phyloP scores from a whole-genome alignment of 2,797 vertebrate species.

The Bovichtus diacanthus region DNA sequence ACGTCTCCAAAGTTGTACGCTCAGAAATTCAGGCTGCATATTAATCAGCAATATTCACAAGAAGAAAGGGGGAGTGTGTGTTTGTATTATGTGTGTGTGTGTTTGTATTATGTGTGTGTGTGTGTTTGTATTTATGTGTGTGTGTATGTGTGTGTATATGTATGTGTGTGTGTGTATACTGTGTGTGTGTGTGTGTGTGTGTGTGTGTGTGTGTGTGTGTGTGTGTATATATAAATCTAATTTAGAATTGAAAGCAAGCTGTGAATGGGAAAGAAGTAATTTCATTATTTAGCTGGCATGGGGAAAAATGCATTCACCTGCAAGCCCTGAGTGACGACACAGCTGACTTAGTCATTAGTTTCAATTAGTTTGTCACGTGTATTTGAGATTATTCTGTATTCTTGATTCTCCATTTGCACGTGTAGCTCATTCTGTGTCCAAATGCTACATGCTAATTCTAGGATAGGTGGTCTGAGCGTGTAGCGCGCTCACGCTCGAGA shows the following conservation, averaged over 20 bases:
- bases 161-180: no score
- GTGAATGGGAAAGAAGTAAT: constrained; percentile 18
- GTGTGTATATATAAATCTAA: no score
- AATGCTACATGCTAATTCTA: neutral
- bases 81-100: no score
- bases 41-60: constrained; percentile 28
- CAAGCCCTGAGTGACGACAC: neutral
- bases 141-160: no score
- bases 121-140: no score
- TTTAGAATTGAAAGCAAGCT: constrained; percentile 32
- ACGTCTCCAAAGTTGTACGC: constrained; percentile 7
- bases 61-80: no score
- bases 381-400: neutral
- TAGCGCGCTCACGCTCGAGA: neutral
- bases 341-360: neutral
- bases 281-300: constrained; percentile 57
- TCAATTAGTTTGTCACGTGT: neutral
- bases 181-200: no score
- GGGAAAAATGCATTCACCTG: constrained; percentile 39
- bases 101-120: no score
- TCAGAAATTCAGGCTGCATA: constrained; percentile 12
- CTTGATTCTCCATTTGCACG: neutral
- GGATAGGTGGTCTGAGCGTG: neutral
- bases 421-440: constrained; percentile 1
- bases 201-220: no score